A percentile compares a stretch with the other conserved stretches of the same genome.
These are phyloP conservation scores for Microcebus griseorufus DNA, from an alignment of 2,113 vertebrate genomes.

Conservation along the genomic window DNA sequence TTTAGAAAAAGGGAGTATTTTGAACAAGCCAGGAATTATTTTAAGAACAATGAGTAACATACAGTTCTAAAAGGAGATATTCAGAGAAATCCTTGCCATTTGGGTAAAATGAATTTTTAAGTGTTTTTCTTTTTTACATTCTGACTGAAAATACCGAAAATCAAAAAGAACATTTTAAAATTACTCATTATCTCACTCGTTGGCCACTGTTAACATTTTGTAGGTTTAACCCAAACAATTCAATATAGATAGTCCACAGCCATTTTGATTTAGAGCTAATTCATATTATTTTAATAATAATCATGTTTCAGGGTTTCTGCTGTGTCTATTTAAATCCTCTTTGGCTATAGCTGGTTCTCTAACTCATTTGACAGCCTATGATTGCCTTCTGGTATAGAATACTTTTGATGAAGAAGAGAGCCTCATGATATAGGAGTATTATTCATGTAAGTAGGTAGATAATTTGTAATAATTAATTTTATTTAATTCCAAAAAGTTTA, in stretches of 20 bases:
- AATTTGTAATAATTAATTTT: conserved; percentile 46
- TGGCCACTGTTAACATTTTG: background rate
- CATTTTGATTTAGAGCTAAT: background rate
- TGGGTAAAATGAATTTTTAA: background rate
- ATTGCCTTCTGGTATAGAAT: background rate
- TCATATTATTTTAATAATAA: conserved; percentile 27
- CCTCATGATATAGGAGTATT: background rate
- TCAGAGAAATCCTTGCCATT: conserved; percentile 40
- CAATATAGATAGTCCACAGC: background rate
- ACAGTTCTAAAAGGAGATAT: background rate
- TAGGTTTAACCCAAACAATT: background rate
- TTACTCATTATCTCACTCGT: background rate
- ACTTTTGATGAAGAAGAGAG: background rate
- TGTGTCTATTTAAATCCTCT: background rate
- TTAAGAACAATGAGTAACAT: background rate
- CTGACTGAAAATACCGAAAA: conserved; percentile 37
- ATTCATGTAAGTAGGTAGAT: background rate
- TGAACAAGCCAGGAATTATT: conserved; percentile 42
- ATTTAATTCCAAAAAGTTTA: conserved; percentile 26
- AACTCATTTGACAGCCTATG: background rate
- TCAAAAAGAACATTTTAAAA: conserved; percentile 33
- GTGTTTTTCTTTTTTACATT: background rate
- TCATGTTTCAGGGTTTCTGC: background rate
- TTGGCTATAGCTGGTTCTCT: background rate
- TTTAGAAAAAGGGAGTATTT: conserved; percentile 10